Evolutionary conservation across 2,113 vertebrate genomes (phyloP), one percentile per base, ranked within the genome.

Genomic region (Eurystomus gularis): DNA sequence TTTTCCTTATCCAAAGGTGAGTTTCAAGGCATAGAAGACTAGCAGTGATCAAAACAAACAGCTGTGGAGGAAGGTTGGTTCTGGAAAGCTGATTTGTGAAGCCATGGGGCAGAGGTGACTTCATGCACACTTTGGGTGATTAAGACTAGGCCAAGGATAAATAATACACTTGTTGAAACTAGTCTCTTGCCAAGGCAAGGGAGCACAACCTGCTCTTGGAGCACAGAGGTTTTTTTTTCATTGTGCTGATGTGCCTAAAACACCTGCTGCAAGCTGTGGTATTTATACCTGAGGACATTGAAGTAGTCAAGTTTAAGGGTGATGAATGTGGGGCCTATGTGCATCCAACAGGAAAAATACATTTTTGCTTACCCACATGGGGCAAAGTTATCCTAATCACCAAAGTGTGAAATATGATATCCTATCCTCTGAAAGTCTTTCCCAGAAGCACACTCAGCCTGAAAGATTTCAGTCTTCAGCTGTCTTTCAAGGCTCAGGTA

Each of bases 191-290:
- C 31, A 60, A 80, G 62, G 29, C 23, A 51, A 37, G 26, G 35
- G 57, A 51, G 37, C 37, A 65, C 11, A 29, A 37, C 55, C 18
- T 39, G n/a, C 33, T 86, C 2, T 24, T 39, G 51, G 20, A 54
- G 35, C 20, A 16, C 6, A 44, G 33, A 40, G 24, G 3, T 62
- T 68, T 71, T 19, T n/a, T 58, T 64, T 46, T 26, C 29, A 13
- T 19, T 35, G 33, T 14, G 20, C 9, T 33, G 60, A 4, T 10
- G 1, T 33, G 13, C 23, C 57, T 29, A 13, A 64, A 58, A 69
- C 0, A 0, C 42, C 39, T 26, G 19, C 26, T n/a, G 49, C 46
- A 42, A 55, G 33, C 35, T 8, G 6, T 25, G 29, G 6, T 16
- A 11, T 64, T 65, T 57, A 40, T 29, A 64, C 21, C 29, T 66